Base-by-base conservation (phyloP, 1,140 invertebrate genomes). In the Drosophila leontia region DNA sequence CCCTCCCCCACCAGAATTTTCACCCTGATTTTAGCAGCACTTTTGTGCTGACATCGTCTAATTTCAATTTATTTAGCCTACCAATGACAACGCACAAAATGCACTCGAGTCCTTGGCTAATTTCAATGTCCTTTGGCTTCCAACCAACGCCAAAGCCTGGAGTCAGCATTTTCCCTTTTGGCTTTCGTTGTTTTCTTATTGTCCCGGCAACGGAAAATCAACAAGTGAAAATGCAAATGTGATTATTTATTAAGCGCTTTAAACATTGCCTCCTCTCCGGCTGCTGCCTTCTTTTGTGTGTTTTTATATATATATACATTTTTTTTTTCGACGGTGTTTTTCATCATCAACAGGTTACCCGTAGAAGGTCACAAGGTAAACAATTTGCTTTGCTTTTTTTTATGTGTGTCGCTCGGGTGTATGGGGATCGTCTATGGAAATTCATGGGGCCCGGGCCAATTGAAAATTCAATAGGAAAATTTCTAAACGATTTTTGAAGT, bases 231-330 rank as follows among this genome's bases (percentile, higher is more conserved):
- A 88, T 88, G 85, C 82, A 91, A 88, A 88, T 88, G 81, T 85
- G 85, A 90, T 90, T 90, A 88, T 88, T 88, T 88, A 90, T 85
- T 88, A 88, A 88, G 85, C 84, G 85, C 84, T 82, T 81, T 88
- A 88, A 88, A 88, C 83, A 88, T 90, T 90, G 48, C 59, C 32
- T 12, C 35, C 44, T 37, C 37, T 51, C 47, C n/a, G 19, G 13
- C 45, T 8, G 12, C 7, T 32, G 23, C 39, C 51, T 55, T 57
- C 35, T 59, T 32, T 57, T 67, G 19, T 41, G 56, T 44, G 4
- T 13, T 41, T 17, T 35, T 13, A 42, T 34, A 72, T 32, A 17
- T 32, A 35, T 45, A 12, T n/a, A 37, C 60, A 11, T n/a, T 11
- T 37, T 23, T 12, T 34, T 59, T 45, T 53, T 65, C 3, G 19